Conservation (phyloP, 2,888 invertebrate genomes). For the Dilophus febrilis region DNA sequence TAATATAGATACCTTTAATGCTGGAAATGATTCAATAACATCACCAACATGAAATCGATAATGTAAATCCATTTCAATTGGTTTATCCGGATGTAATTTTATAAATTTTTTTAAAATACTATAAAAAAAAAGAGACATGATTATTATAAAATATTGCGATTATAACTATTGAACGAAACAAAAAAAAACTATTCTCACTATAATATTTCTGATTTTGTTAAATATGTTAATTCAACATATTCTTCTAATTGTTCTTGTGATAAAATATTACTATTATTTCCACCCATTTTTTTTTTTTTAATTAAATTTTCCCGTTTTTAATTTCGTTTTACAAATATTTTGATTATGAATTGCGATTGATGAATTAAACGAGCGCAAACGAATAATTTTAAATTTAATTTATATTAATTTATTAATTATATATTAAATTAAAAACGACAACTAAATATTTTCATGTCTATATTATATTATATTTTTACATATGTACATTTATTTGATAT, state of each 20-base stretch:
- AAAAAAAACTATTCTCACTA: too few species aligned
- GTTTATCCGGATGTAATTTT: constrained; percentile 29
- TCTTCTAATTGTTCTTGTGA: constrained; percentile 41
- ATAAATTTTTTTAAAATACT: constrained; percentile 42
- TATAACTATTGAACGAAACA: too few species aligned
- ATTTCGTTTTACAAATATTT: too few species aligned
- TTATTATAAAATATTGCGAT: not conserved
- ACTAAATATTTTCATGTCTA: too few species aligned
- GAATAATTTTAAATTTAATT: too few species aligned
- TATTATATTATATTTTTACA: too few species aligned
- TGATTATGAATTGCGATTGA: too few species aligned
- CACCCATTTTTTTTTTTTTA: constrained; percentile 2
- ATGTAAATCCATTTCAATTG: constrained; percentile 30
- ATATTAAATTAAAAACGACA: too few species aligned
- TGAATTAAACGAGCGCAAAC: too few species aligned
- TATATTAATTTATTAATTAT: too few species aligned
- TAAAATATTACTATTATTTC: constrained; percentile 16
- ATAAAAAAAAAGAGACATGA: constrained; percentile 13
- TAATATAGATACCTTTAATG: constrained; percentile 38
- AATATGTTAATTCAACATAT: constrained; percentile 40
- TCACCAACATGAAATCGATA: constrained; percentile 35
- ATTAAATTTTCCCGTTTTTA: too few species aligned
- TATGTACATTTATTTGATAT: too few species aligned
- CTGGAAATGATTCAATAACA: constrained; percentile 43
- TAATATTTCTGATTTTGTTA: constrained; percentile 42